Evolutionary conservation across 2,797 vertebrate species (phyloP).

Genomic region (Poliocrania exsul): DNA sequence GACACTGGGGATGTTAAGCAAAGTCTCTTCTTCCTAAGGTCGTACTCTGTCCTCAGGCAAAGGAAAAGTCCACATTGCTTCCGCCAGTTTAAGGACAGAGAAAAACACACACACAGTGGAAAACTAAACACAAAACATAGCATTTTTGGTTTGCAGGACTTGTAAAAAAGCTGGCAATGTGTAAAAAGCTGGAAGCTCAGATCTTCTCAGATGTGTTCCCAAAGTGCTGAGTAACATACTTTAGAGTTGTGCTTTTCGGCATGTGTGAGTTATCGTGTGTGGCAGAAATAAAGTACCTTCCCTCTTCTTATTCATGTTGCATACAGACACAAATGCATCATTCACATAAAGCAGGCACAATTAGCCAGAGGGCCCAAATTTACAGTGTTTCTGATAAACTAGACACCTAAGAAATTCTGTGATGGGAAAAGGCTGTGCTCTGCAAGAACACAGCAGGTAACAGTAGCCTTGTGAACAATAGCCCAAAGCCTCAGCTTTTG

Average conservation of each 20-base stretch:
- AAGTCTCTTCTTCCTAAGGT: background rate
- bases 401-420: conserved; percentile 45
- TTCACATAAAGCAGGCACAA: conserved; percentile 45
- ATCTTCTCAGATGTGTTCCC: background rate
- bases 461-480: conserved; percentile 54
- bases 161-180: background rate
- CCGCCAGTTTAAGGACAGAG: background rate
- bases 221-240: background rate
- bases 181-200: background rate
- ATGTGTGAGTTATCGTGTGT: background rate
- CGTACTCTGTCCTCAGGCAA: background rate
- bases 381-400: conserved; percentile 45
- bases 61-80: background rate
- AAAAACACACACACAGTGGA: background rate
- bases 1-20: rapidly evolving
- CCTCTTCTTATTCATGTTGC: background rate
- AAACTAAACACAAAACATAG: background rate
- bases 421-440: conserved; percentile 64
- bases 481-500: conserved; percentile 55
- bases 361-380: conserved; percentile 50
- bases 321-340: conserved; percentile 31
- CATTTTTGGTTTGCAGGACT: background rate
- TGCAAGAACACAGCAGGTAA: conserved; percentile 51
- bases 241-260: background rate
- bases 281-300: background rate